These are phyloP conservation scores for Antechinus flavipes DNA, from an alignment of 2,113 vertebrate genomes.

Conservation along the genomic window DNA sequence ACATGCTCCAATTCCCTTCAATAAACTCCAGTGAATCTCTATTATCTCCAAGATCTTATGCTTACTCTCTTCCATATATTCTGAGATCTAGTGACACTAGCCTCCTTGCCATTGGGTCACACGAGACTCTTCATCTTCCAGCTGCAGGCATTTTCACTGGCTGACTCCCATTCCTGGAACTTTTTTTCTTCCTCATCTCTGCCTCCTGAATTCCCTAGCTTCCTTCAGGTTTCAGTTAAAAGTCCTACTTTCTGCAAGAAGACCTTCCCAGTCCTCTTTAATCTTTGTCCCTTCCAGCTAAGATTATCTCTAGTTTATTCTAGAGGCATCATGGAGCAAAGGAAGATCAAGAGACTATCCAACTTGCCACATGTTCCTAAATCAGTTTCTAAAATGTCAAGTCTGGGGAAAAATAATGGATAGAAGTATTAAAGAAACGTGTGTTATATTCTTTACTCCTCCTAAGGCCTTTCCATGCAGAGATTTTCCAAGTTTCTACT, in stretches of 20 bases:
- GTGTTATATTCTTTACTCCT: not conserved
- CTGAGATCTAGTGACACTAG: not conserved
- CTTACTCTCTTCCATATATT: not conserved
- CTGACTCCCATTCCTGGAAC: not conserved
- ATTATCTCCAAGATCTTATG: not conserved
- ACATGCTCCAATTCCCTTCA: not conserved
- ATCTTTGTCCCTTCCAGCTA: not conserved
- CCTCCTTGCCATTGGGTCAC: not conserved
- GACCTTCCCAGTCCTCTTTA: not conserved
- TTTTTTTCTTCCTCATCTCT: not conserved
- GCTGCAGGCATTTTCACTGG: not conserved
- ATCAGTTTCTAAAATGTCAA: not conserved
- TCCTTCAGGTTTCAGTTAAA: not conserved
- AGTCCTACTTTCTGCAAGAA: not conserved
- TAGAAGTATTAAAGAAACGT: not conserved
- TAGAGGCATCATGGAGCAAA: not conserved
- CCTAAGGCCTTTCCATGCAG: not conserved
- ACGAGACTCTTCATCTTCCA: not conserved
- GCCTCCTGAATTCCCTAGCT: not conserved
- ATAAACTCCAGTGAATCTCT: not conserved
- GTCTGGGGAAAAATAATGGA: not conserved
- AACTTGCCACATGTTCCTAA: not conserved
- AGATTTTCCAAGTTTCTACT: not conserved
- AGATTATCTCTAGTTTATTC: not conserved
- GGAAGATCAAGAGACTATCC: not conserved